Percentiles rank a stretch among this genome's conserved stretches.
Conservation (phyloP, 2,888 invertebrate species). For the Cylindroiulus punctatus region DNA sequence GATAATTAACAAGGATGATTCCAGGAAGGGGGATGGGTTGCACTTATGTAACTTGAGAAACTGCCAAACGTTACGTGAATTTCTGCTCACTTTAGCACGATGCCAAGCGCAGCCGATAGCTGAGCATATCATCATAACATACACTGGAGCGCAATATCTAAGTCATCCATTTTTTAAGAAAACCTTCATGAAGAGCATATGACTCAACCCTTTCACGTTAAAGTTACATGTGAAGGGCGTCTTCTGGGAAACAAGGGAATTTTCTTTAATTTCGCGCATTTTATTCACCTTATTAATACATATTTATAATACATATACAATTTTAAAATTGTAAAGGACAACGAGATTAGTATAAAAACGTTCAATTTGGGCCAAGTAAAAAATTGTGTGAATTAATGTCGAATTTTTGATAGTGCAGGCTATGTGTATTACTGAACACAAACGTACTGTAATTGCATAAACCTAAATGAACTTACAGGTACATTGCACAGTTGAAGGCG, state of each 20-base stretch:
- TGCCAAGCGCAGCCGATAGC: background rate
- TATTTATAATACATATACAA: no score
- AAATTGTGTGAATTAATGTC: no score
- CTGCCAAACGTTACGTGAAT: background rate
- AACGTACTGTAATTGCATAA: no score
- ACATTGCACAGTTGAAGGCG: no score
- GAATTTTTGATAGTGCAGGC: no score
- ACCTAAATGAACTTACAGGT: no score
- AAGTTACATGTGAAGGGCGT: background rate
- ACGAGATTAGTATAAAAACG: no score
- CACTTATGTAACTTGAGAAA: background rate
- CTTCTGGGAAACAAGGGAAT: background rate
- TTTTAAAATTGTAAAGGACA: no score
- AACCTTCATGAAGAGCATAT: background rate
- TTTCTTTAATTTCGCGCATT: background rate
- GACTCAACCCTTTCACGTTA: background rate
- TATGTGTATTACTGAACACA: no score
- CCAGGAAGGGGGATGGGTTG: background rate
- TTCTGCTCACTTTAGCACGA: background rate
- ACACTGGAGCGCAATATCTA: no score
- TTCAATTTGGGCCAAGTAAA: no score
- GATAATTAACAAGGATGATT: background rate
- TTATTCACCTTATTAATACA: no score
- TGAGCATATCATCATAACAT: background rate
- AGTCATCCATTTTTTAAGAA: background rate